Evolutionary conservation across 2,888 invertebrate genomes (phyloP).

Genomic region (Tipula lateralis): DNA sequence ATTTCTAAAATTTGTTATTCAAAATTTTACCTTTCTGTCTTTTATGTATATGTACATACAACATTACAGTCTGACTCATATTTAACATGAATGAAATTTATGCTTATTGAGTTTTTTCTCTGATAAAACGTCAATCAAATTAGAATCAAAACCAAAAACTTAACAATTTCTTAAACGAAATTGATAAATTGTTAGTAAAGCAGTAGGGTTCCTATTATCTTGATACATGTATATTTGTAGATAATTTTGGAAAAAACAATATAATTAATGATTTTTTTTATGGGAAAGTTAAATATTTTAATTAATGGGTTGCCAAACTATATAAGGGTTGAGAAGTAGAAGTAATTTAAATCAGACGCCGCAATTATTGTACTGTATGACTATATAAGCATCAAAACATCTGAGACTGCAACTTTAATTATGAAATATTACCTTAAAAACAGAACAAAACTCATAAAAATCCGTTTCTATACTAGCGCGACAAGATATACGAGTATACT

Average conservation of each 20-base stretch:
- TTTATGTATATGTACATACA: not conserved
- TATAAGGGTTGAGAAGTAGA: not conserved
- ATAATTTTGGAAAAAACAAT: no score
- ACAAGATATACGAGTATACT: not conserved
- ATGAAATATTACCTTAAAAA: not conserved
- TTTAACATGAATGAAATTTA: not conserved
- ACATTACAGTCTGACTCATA: not conserved
- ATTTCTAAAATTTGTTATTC: not conserved
- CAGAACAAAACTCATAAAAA: not conserved
- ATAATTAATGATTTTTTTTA: not conserved
- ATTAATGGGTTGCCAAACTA: not conserved
- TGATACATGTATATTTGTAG: not conserved
- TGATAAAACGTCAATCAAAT: not conserved
- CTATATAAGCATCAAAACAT: not conserved
- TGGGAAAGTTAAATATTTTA: not conserved
- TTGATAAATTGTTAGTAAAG: not conserved
- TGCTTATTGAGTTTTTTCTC: not conserved
- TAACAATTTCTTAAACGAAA: not conserved
- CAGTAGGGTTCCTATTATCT: not conserved
- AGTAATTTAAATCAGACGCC: not conserved
- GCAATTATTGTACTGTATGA: not conserved
- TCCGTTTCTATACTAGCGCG: not conserved
- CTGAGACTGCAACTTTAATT: not conserved
- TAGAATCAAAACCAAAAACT: not conserved
- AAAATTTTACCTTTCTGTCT: not conserved